Evolutionary conservation across 2,113 vertebrate genomes (phyloP).

Genomic region (Atlantisia rogersi): DNA sequence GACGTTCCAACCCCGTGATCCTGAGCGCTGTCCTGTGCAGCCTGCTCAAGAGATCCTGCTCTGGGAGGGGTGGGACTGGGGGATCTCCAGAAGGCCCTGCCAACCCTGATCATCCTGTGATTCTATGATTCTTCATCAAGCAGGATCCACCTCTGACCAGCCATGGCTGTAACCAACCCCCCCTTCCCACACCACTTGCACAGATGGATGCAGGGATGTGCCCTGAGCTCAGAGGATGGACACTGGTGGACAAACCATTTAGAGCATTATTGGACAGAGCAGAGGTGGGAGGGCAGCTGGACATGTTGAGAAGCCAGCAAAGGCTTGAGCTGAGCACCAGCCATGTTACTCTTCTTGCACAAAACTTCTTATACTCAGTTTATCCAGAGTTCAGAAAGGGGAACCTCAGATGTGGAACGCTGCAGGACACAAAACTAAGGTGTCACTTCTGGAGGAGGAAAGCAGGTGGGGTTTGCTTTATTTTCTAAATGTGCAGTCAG

Average conservation of each 20-base stretch:
- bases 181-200: neutral
- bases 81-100: too few relatives aligned
- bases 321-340: neutral
- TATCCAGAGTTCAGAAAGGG: neutral
- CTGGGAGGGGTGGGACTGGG: too few relatives aligned
- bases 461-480: neutral
- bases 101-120: too few relatives aligned
- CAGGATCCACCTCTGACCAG: neutral
- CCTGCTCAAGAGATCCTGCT: too few relatives aligned
- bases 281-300: neutral
- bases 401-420: neutral
- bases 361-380: neutral
- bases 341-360: neutral
- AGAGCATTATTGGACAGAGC: accelerated
- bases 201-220: neutral
- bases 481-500: neutral
- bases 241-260: neutral
- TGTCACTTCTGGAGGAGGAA: neutral
- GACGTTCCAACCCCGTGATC: too few relatives aligned
- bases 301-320: neutral
- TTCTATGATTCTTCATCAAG: neutral
- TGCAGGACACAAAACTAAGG: neutral
- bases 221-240: neutral
- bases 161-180: neutral
- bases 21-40: too few relatives aligned